Conservation (phyloP, 1,140 invertebrate genomes). For the Saxidomus purpurata region DNA sequence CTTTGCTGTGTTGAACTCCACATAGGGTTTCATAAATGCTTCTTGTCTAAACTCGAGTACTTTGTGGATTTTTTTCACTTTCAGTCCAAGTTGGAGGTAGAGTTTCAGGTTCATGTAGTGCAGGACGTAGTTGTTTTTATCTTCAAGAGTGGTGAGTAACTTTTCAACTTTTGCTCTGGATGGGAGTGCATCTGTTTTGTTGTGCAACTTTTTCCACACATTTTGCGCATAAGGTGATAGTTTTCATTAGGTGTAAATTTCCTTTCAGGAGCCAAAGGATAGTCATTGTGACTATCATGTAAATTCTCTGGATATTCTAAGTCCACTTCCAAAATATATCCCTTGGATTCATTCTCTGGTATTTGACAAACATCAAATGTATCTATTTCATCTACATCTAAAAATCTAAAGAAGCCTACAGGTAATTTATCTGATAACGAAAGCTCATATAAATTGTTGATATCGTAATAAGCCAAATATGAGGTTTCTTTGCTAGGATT, state of each 20-base stretch:
- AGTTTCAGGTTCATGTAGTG: constrained; percentile 64
- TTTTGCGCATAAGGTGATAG: constrained; percentile 62
- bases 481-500: not conserved
- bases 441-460: constrained; percentile 80
- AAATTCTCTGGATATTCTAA: constrained; percentile 84
- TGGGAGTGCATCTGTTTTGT: not conserved
- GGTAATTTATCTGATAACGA: constrained; percentile 71
- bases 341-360: constrained; percentile 83
- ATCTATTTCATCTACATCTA: constrained; percentile 61
- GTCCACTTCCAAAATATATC: constrained; percentile 88
- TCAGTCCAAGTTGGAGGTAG: constrained; percentile 67
- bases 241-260: constrained; percentile 59
- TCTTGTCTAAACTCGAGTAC: constrained; percentile 65
- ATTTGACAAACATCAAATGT: constrained; percentile 83
- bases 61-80: constrained; percentile 68
- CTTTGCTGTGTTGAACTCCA: constrained; percentile 72
- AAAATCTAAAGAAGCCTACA: constrained; percentile 74
- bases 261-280: constrained; percentile 87
- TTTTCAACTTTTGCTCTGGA: constrained; percentile 58
- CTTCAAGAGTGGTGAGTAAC: constrained; percentile 62
- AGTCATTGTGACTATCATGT: constrained; percentile 88
- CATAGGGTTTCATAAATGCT: constrained; percentile 68
- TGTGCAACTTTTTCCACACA: constrained; percentile 64
- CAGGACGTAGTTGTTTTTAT: constrained; percentile 60
- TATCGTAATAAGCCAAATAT: constrained; percentile 61